These are phyloP conservation scores for Eospalax fontanierii DNA, from an alignment of 2,797 vertebrate species.

Conservation along the genomic window DNA sequence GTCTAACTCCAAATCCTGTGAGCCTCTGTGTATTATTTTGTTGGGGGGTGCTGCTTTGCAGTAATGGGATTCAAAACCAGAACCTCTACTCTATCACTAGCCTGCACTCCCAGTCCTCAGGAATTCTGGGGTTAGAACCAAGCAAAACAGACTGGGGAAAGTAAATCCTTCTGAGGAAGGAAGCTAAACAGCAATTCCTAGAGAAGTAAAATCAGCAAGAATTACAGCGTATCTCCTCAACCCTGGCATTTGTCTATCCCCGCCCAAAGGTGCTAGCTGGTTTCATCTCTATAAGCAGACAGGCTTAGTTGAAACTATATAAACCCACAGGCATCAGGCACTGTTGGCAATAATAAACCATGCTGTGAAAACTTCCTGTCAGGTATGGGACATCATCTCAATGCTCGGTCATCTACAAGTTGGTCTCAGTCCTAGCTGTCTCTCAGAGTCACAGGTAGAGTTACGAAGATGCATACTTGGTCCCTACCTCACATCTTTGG, in stretches of 20 bases:
- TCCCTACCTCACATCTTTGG: not conserved
- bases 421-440: not conserved
- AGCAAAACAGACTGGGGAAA: not conserved
- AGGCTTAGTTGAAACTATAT: not conserved
- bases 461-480: not conserved
- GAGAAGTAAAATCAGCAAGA: not conserved
- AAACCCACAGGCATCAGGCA: not conserved
- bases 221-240: not conserved
- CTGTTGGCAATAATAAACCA: not conserved
- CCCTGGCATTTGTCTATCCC: not conserved
- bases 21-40: not conserved
- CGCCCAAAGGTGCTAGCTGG: not conserved
- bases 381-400: not conserved
- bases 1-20: not conserved
- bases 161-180: not conserved
- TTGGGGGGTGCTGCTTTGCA: not conserved
- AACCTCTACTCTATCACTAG: not conserved
- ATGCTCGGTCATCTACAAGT: not conserved
- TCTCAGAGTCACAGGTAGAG: not conserved
- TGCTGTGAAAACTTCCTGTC: not conserved
- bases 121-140: not conserved
- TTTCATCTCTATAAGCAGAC: not conserved
- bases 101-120: not conserved
- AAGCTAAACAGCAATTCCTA: not conserved
- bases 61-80: not conserved